Conservation (phyloP, 1,140 invertebrate genomes). For the Bombus huntii region DNA sequence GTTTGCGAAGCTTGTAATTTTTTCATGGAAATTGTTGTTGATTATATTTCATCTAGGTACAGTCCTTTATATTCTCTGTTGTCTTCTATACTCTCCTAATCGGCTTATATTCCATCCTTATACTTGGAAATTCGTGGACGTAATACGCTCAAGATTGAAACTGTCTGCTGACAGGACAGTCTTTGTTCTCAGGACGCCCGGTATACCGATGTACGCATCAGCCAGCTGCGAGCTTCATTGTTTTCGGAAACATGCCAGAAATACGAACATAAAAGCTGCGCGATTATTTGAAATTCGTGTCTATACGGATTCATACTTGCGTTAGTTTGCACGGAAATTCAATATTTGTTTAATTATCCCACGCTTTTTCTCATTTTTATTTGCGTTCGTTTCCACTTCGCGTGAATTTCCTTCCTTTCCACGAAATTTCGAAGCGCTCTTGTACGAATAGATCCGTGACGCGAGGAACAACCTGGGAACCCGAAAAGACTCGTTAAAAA, state of each 20-base stretch:
- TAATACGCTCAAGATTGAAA: constrained; percentile 61
- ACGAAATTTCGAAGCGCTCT: not conserved
- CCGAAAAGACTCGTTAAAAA: not conserved
- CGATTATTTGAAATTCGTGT: constrained; percentile 45
- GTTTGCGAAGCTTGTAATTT: constrained; percentile 20
- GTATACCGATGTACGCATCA: constrained; percentile 49
- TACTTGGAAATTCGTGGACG: constrained; percentile 54
- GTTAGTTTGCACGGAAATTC: constrained; percentile 3
- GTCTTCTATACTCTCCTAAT: constrained; percentile 30
- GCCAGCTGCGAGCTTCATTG: constrained; percentile 52
- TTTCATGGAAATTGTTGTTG: constrained; percentile 23
- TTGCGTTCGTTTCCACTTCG: not conserved
- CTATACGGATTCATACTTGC: constrained; percentile 14
- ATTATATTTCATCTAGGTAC: not conserved
- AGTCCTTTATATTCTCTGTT: not conserved
- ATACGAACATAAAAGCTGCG: constrained; percentile 19
- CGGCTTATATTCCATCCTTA: constrained; percentile 51
- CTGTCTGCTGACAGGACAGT: constrained; percentile 60
- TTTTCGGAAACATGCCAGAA: constrained; percentile 55
- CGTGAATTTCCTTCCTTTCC: too few species aligned
- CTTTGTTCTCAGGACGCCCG: constrained; percentile 56
- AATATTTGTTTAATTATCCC: constrained; percentile 50
- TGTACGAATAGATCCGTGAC: not conserved
- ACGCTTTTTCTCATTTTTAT: not conserved
- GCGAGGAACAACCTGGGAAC: too few species aligned